Evolutionary conservation across 2,113 vertebrate genomes (phyloP).

Genomic region (Synchiropus splendidus): DNA sequence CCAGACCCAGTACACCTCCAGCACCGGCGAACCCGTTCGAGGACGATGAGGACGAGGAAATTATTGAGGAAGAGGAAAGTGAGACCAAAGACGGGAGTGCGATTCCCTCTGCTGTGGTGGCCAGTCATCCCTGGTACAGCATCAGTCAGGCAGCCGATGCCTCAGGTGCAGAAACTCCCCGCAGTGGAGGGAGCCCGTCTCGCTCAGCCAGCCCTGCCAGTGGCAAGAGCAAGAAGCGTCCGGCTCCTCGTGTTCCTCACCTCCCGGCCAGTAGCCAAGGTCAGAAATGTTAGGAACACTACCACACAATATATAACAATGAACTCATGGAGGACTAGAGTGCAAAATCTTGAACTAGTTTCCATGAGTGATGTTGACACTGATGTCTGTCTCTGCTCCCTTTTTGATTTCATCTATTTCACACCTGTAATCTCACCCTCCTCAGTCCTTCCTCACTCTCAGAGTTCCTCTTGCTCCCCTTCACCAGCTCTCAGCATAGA

Average conservation of each 20-base stretch:
- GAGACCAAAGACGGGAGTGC: constrained; percentile 16
- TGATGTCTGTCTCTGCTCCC: constrained; percentile 3
- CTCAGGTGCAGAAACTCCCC: constrained; percentile 18
- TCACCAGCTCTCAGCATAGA: constrained; percentile 89
- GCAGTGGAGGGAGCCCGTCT: constrained; percentile 33
- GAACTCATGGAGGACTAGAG: too few species aligned
- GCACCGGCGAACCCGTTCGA: constrained; percentile 84
- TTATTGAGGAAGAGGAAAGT: constrained; percentile 23
- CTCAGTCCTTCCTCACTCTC: constrained; percentile 65
- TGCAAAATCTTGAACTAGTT: too few species aligned
- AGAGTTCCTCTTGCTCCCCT: constrained; percentile 81
- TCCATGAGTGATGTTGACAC: too few species aligned
- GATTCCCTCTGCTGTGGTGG: constrained; percentile 25
- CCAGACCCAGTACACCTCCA: constrained; percentile 51
- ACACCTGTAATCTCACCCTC: constrained; percentile 5
- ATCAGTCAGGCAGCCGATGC: constrained; percentile 65
- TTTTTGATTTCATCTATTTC: constrained; percentile 1
- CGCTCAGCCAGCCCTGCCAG: constrained; percentile 70
- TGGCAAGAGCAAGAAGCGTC: constrained; percentile 77
- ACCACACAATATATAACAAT: too few species aligned
- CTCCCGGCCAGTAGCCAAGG: constrained; percentile 37
- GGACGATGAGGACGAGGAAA: constrained; percentile 65
- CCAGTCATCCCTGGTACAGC: constrained; percentile 87
- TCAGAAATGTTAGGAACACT: constrained; percentile 13
- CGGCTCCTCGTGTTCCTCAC: constrained; percentile 74